These are phyloP conservation scores for Tachina fera DNA, from an alignment of 2,888 invertebrate species.

Conservation along the genomic window DNA sequence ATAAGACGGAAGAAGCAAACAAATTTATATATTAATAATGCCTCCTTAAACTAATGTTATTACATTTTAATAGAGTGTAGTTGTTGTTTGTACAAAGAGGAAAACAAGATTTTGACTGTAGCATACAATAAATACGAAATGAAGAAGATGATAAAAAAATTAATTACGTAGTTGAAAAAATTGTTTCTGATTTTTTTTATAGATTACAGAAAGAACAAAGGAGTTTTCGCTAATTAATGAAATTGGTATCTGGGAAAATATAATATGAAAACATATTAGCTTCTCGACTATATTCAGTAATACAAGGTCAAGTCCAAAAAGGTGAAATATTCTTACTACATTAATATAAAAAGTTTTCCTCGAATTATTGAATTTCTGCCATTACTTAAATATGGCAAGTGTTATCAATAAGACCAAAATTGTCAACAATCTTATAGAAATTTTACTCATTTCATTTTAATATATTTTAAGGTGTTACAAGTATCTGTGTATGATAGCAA, in stretches of 20 bases:
- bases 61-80: background rate
- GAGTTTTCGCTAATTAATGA: background rate
- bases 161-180: background rate
- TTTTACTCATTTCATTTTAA: too few species aligned
- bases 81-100: background rate
- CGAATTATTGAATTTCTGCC: too few species aligned
- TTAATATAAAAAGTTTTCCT: too few species aligned
- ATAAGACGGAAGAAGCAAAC: conserved; percentile 3
- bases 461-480: too few species aligned
- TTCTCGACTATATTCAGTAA: too few species aligned
- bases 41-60: conserved; percentile 10
- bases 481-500: too few species aligned
- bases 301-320: too few species aligned
- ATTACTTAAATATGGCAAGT: too few species aligned
- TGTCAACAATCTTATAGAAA: too few species aligned
- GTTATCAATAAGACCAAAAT: too few species aligned
- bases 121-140: background rate
- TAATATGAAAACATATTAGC: background rate
- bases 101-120: background rate
- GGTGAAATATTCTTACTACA: too few species aligned
- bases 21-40: conserved; percentile 12
- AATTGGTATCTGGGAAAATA: background rate
- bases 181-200: background rate
- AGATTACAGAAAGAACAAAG: background rate
- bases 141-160: background rate